A percentile compares a stretch with the other conserved stretches of the same genome.
These are phyloP conservation scores for Dryas iulia DNA, from an alignment of 1,140 invertebrate genomes.

Conservation along the genomic window DNA sequence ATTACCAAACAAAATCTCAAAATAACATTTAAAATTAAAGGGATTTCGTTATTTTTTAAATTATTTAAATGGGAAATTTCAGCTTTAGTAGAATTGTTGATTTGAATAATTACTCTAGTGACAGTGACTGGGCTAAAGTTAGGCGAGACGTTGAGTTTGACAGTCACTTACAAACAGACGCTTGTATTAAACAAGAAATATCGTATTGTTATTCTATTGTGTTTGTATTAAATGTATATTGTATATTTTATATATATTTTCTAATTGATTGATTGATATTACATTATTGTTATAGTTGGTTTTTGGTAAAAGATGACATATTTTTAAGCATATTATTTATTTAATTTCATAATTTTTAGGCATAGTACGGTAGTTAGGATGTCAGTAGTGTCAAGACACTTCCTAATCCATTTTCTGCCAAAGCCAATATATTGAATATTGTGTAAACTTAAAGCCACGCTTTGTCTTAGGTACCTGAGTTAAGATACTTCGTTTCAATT, in stretches of 20 bases:
- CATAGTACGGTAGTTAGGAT: too few relatives aligned
- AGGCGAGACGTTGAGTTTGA: constrained; percentile 1
- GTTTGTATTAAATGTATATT: not conserved
- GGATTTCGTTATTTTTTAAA: not conserved
- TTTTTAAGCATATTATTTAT: too few relatives aligned
- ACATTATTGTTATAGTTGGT: too few relatives aligned
- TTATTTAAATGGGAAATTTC: not conserved
- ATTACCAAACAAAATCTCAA: not conserved
- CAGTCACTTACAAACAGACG: not conserved
- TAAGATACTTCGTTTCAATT: not conserved
- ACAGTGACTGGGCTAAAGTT: constrained; percentile 3
- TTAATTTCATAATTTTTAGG: not conserved
- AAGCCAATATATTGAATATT: too few relatives aligned
- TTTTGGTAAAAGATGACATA: too few relatives aligned
- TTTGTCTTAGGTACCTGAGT: too few relatives aligned
- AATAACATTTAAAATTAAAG: not conserved
- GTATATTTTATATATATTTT: not conserved
- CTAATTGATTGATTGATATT: too few relatives aligned
- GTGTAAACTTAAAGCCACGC: too few relatives aligned
- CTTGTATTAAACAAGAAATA: not conserved
- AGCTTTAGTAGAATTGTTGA: not conserved
- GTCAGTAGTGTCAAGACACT: too few relatives aligned
- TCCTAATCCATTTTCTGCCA: too few relatives aligned
- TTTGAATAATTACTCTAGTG: not conserved
- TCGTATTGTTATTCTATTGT: not conserved